Percentiles rank a stretch among this genome's conserved stretches.
These are phyloP conservation scores for Gymnobelideus leadbeateri DNA, from an alignment of 2,113 vertebrate genomes.

Conservation along the genomic window DNA sequence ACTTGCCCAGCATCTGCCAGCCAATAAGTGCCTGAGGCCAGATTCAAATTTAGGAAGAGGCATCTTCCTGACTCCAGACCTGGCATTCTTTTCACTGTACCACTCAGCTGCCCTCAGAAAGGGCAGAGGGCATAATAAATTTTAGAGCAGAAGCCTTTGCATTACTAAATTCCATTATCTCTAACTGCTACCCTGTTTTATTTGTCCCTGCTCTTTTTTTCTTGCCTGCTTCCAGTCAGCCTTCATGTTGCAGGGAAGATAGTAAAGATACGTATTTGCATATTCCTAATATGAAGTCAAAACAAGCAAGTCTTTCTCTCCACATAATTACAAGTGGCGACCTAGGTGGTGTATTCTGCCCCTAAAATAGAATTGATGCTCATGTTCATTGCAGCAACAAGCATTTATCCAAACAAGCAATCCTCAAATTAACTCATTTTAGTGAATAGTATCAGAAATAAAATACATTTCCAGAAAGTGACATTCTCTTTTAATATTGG, in stretches of 20 bases:
- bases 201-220: slow-evolving; percentile 25
- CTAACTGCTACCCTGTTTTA: neutral
- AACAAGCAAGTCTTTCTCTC: slow-evolving; percentile 74
- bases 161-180: neutral
- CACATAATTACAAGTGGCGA: slow-evolving; percentile 75
- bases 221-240: slow-evolving; percentile 46
- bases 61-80: too few species aligned
- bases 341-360: slow-evolving; percentile 77
- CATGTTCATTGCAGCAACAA: slow-evolving; percentile 78
- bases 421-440: slow-evolving; percentile 78
- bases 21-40: neutral
- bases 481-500: slow-evolving; percentile 32
- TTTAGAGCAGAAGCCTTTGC: neutral
- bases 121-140: neutral
- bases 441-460: slow-evolving; percentile 73
- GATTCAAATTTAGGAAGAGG: neutral
- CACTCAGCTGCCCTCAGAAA: neutral
- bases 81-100: neutral
- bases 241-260: slow-evolving; percentile 70
- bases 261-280: slow-evolving; percentile 76
- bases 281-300: slow-evolving; percentile 59
- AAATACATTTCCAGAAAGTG: slow-evolving; percentile 72
- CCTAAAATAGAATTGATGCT: slow-evolving; percentile 75
- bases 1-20: neutral
- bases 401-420: slow-evolving; percentile 77